Evolutionary conservation across 2,113 vertebrate genomes (phyloP).

Genomic region (Leptocoma aspasia): DNA sequence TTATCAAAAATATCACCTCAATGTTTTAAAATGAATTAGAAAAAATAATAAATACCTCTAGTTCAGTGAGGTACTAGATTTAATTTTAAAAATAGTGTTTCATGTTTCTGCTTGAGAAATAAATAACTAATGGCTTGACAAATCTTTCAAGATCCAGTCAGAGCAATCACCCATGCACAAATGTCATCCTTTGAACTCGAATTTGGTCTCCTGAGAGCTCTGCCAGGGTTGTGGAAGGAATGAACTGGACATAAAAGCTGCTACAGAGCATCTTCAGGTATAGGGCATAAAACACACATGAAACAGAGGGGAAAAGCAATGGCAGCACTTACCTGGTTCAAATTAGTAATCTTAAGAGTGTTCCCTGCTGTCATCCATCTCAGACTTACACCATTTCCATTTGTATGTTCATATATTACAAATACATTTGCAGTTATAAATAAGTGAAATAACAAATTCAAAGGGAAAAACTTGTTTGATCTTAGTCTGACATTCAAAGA

Average conservation of each 20-base stretch:
- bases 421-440: not conserved
- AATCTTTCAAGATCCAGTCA: not conserved
- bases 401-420: not conserved
- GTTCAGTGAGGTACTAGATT: not conserved
- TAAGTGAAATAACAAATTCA: not conserved
- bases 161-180: not conserved
- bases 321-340: not conserved
- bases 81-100: not conserved
- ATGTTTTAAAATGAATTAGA: not conserved
- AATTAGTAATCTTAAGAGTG: not conserved
- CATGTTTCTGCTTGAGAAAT: not conserved
- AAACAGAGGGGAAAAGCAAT: not conserved
- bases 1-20: not conserved
- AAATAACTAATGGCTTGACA: not conserved
- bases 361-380: not conserved
- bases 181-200: not conserved
- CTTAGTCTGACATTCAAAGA: not conserved
- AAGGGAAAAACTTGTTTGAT: not conserved
- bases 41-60: not conserved
- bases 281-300: rapidly evolving
- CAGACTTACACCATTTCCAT: not conserved
- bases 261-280: not conserved
- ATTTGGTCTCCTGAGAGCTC: not conserved
- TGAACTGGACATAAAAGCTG: rapidly evolving
- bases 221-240: not conserved